Evolutionary conservation across 2,888 invertebrate genomes (phyloP), one percentile per base, ranked within the genome.

Genomic region (Agrilus mali): DNA sequence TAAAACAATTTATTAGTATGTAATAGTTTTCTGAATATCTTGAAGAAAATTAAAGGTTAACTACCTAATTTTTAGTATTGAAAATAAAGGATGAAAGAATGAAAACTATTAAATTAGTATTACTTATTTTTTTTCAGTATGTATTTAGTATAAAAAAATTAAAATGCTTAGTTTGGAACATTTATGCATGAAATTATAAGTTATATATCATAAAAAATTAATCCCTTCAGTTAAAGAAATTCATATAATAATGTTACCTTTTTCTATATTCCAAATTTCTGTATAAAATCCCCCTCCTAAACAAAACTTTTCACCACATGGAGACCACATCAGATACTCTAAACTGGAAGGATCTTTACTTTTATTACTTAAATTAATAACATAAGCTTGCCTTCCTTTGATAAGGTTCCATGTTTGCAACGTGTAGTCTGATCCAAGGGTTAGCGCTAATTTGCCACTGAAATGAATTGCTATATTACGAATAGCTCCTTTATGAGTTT

Each of bases 381-480:
- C 82, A 63, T 87, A 95, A 0, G 93, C 94, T 54, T 82, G 81
- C 47, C 92, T 76, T 0, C 94, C 95, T 64, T 90, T 93, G 1
- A 95, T 73, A 48, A 96, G 71, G 70, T 96, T 94, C 96, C 96
- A 96, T 3, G 94, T 94, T 56, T 83, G 72, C 37, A 96, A 65
- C 5, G 85, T 82, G 53, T 78, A 78, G 65, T 96, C 94, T 39
- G 77, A 78, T 13, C 93, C 90, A 33, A 93, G 74, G 10, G 92
- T 86, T 7, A 96, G 67, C 0, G 90, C 89, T 50, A 95, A 59
- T 67, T 92, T 93, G 12, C 92, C 92, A 53, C 82, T 82, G 2
- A 92, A 87, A 71, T 96, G 95, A 38, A 94, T 74, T 40, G 86
- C 79, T 42, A 94, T 69, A 50, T 78, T 76, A 45, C 79, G 78